Percentiles rank a stretch among this genome's conserved stretches.
These are phyloP conservation scores for Steinernema feltiae DNA, from an alignment of 1,140 invertebrate genomes.

Conservation along the genomic window DNA sequence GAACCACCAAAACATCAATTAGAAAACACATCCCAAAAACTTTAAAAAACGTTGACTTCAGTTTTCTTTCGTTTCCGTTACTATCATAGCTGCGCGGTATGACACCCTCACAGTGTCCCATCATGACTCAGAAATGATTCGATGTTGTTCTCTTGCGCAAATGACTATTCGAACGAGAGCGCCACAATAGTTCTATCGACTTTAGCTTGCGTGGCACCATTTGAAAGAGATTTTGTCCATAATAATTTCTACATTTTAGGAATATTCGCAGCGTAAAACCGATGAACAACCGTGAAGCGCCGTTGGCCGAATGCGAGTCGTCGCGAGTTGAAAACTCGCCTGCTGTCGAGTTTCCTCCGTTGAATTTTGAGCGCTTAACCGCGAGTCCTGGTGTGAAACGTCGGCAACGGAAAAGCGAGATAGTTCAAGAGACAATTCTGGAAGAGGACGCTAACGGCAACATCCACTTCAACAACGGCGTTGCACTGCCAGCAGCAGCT, in stretches of 20 bases:
- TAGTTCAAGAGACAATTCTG: neutral
- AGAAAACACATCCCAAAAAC: no score
- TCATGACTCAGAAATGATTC: no score
- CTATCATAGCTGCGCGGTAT: no score
- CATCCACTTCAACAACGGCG: neutral
- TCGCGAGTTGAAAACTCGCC: conserved; percentile 3
- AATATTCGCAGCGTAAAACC: neutral
- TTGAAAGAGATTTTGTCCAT: neutral
- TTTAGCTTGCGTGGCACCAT: no score
- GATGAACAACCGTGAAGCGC: neutral
- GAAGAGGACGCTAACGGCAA: conserved; percentile 5
- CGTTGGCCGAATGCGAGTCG: neutral
- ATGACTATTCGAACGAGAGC: no score
- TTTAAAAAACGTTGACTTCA: no score
- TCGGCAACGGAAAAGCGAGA: neutral
- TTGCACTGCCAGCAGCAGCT: neutral
- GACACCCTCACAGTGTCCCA: no score
- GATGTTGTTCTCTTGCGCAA: no score
- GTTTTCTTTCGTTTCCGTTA: no score
- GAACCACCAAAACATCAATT: no score
- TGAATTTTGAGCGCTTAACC: neutral
- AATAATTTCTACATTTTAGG: neutral
- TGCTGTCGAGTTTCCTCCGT: neutral
- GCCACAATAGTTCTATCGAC: no score
- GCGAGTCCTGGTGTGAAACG: neutral